These are phyloP conservation scores for Ceriagrion tenellum DNA, from an alignment of 2,888 invertebrate species.

Conservation along the genomic window DNA sequence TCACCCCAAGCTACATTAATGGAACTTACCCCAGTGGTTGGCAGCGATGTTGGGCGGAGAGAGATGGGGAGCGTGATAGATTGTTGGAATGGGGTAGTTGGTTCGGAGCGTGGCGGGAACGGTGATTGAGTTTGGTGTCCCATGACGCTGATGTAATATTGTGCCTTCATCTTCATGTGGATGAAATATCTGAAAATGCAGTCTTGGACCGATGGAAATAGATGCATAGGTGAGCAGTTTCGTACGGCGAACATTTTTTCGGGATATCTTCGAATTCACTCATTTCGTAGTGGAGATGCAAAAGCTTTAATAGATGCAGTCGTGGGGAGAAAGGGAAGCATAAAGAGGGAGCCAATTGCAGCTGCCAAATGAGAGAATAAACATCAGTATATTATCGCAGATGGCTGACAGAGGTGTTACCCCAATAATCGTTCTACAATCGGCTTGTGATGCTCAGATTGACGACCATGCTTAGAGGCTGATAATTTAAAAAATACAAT, in stretches of 20 bases:
- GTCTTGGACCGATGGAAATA: neutral
- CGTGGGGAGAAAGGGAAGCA: neutral
- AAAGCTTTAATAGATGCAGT: neutral
- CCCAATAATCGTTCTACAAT: too few species aligned
- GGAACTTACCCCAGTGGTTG: neutral
- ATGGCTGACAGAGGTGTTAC: too few species aligned
- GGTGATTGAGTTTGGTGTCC: slow-evolving; percentile 1
- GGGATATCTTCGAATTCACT: neutral
- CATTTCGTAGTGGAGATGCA: neutral
- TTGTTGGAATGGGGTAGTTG: neutral
- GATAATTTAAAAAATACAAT: too few species aligned
- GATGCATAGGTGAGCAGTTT: neutral
- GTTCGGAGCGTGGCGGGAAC: neutral
- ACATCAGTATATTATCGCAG: too few species aligned
- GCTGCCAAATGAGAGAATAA: too few species aligned
- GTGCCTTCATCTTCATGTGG: neutral
- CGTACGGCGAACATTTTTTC: neutral
- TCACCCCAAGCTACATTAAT: neutral
- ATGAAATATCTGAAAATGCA: neutral
- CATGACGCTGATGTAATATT: neutral
- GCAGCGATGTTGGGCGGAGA: neutral
- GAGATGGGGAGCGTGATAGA: neutral
- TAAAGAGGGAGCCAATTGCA: neutral
- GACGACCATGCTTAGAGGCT: too few species aligned
- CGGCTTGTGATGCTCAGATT: too few species aligned